Conservation (phyloP, 2,113 vertebrate genomes). For the Notiomystis cincta region DNA sequence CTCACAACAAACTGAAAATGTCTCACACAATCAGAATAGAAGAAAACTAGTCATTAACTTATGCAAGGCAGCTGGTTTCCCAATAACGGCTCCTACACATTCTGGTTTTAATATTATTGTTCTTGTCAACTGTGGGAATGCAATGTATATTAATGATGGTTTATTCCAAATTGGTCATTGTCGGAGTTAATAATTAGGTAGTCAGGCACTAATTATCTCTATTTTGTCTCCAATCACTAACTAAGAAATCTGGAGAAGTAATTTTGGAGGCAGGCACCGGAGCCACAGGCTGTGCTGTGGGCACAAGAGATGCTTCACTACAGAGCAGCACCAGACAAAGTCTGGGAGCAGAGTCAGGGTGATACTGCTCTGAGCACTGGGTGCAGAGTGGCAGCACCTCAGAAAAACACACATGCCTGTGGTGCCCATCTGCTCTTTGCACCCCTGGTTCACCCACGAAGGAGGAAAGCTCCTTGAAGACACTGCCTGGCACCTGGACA, state of each 20-base stretch:
- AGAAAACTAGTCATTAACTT: slow-evolving; percentile 59
- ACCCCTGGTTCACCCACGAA: background rate
- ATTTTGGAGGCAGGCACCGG: background rate
- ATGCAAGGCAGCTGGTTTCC: slow-evolving; percentile 36
- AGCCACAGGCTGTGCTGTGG: background rate
- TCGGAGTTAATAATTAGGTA: slow-evolving; percentile 44
- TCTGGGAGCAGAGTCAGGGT: background rate
- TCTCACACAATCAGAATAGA: background rate
- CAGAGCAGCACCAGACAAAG: accelerated
- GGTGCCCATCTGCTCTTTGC: background rate
- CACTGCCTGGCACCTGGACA: background rate
- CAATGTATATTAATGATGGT: slow-evolving; percentile 32
- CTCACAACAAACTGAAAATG: slow-evolving; percentile 2
- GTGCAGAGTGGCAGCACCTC: background rate
- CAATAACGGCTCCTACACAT: slow-evolving; percentile 6
- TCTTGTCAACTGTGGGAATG: slow-evolving; percentile 43
- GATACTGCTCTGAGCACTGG: background rate
- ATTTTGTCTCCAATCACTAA: slow-evolving; percentile 46
- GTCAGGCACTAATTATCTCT: slow-evolving; percentile 53
- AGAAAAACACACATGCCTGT: background rate
- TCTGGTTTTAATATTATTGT: slow-evolving; percentile 57
- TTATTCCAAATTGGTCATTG: slow-evolving; percentile 59
- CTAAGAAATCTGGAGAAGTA: slow-evolving; percentile 39
- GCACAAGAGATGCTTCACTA: background rate
- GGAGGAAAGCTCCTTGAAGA: background rate